These are phyloP conservation scores for Hirudinaria manillensis DNA, from an alignment of 2,888 invertebrate species.

Conservation along the genomic window DNA sequence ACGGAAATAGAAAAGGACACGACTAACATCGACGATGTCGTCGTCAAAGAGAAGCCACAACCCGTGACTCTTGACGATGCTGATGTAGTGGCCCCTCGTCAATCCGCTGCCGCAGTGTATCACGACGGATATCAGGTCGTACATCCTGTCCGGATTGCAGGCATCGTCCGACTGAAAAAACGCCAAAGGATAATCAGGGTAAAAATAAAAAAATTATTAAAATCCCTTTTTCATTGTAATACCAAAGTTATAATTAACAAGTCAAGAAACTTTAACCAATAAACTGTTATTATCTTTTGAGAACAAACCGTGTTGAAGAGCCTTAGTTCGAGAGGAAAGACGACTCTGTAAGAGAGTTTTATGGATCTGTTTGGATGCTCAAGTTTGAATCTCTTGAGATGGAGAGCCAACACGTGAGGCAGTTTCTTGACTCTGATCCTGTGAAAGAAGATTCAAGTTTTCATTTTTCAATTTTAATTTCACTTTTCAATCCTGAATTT, in stretches of 20 bases:
- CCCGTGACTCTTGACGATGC: conserved; percentile 97
- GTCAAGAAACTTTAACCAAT: too few species aligned
- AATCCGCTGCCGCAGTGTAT: conserved; percentile 99
- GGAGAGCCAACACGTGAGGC: conserved; percentile 92
- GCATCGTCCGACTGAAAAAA: conserved; percentile 84
- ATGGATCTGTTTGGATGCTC: conserved; percentile 97
- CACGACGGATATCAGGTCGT: conserved; percentile 96
- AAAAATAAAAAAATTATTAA: not conserved
- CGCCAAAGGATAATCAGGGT: not conserved
- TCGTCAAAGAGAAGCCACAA: conserved; percentile 99
- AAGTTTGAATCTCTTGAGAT: conserved; percentile 86
- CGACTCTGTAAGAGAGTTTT: conserved; percentile 96
- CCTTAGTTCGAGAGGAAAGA: conserved; percentile 92
- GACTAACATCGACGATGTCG: conserved; percentile 89
- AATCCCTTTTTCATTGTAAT: not conserved
- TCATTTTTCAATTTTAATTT: not conserved
- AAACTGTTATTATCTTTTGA: too few species aligned
- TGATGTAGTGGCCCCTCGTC: conserved; percentile 98
- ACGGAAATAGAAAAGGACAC: not conserved
- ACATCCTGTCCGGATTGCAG: conserved; percentile 91
- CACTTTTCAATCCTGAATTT: not conserved
- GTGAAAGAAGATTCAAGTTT: conserved; percentile 52
- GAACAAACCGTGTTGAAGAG: conserved; percentile 87
- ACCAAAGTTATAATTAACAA: too few species aligned
- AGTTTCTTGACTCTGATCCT: conserved; percentile 97